These are phyloP conservation scores for Lepidostoma basale DNA, from an alignment of 1,140 invertebrate species.

Conservation along the genomic window DNA sequence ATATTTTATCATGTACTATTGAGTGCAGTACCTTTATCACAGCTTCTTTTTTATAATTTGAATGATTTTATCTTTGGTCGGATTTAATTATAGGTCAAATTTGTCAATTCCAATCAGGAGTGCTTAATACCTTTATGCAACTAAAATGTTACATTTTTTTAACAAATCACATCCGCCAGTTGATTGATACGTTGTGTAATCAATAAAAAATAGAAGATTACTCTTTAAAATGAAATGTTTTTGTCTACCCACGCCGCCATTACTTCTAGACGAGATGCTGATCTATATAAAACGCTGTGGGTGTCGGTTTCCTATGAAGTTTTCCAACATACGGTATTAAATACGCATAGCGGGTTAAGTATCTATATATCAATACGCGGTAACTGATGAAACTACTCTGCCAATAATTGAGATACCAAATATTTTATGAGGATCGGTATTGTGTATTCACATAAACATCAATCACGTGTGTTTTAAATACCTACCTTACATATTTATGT, in stretches of 20 bases:
- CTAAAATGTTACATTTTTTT: not conserved
- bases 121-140: too few relatives aligned
- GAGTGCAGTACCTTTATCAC: too few relatives aligned
- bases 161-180: not conserved
- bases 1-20: too few relatives aligned
- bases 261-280: slow-evolving; percentile 11
- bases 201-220: slow-evolving; percentile 13
- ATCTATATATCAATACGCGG: not conserved
- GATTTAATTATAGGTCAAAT: too few relatives aligned
- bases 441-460: slow-evolving; percentile 2
- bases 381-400: not conserved
- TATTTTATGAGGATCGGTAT: not conserved
- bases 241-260: slow-evolving; percentile 9
- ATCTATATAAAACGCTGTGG: slow-evolving; percentile 11
- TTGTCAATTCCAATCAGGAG: too few relatives aligned
- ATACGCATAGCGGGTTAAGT: too few relatives aligned
- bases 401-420: too few relatives aligned
- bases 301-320: slow-evolving; percentile 12
- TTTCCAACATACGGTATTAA: slow-evolving; percentile 1
- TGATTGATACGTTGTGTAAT: slow-evolving; percentile 12
- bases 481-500: too few relatives aligned
- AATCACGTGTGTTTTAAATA: too few relatives aligned
- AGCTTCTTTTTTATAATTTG: too few relatives aligned
- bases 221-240: slow-evolving; percentile 14
- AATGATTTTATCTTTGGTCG: too few relatives aligned